These are phyloP conservation scores for Netelia fuscicornis DNA, from an alignment of 2,888 invertebrate genomes.

Conservation along the genomic window DNA sequence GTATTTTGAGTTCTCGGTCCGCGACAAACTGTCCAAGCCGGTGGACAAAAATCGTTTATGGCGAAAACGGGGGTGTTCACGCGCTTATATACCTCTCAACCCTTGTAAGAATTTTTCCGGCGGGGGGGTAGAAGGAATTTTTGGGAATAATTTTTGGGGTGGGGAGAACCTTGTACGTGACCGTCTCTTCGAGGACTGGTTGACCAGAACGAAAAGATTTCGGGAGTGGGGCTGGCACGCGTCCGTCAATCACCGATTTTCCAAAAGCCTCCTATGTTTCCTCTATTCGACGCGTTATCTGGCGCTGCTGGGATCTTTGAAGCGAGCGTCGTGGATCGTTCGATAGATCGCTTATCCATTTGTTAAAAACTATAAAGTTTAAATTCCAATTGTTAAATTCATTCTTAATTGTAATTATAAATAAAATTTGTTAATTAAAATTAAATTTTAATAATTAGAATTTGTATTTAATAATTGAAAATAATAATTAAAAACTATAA, in stretches of 20 bases:
- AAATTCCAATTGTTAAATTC: not conserved
- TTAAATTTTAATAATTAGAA: too few relatives aligned
- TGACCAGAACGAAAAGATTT: conserved; percentile 44
- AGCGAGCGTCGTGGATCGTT: not conserved
- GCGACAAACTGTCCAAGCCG: conserved; percentile 23
- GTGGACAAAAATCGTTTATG: conserved; percentile 70
- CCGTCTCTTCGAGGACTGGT: conserved; percentile 51
- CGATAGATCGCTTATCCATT: not conserved
- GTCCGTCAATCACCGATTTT: conserved; percentile 66
- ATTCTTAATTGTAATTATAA: not conserved
- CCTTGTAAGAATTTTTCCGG: conserved; percentile 70
- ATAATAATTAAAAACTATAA: too few relatives aligned
- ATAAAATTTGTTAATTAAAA: too few relatives aligned
- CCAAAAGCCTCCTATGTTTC: conserved; percentile 24
- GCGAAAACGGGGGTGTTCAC: conserved; percentile 67
- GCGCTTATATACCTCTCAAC: conserved; percentile 77
- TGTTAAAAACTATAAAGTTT: not conserved
- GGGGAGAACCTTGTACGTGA: conserved; percentile 58
- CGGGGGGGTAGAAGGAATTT: conserved; percentile 71
- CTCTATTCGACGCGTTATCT: not conserved
- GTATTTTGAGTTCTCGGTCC: not conserved
- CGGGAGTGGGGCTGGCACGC: conserved; percentile 72
- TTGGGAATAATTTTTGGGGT: conserved; percentile 70
- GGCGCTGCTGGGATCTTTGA: not conserved
- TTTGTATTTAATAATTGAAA: too few relatives aligned